Conservation (phyloP, 2,888 invertebrate genomes). For the Eupithecia inturbata region DNA sequence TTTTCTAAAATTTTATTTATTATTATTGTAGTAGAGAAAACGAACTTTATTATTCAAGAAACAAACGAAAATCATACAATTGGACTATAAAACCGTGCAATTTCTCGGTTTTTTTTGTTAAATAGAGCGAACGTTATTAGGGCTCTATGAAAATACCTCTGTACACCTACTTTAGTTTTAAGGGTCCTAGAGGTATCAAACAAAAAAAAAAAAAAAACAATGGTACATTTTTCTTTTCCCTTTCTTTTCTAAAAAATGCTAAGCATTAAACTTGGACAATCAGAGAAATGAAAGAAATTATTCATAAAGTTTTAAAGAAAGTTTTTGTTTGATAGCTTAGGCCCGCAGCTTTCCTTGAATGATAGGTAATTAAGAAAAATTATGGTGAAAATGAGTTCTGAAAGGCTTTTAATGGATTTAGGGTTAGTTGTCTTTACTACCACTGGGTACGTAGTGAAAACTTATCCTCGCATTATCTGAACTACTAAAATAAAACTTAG, state of each 20-base stretch:
- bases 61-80: too few relatives aligned
- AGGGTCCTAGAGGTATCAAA: neutral
- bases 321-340: neutral
- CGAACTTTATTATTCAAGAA: too few relatives aligned
- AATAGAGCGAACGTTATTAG: neutral
- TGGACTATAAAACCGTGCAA: too few relatives aligned
- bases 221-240: neutral
- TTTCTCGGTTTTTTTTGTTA: too few relatives aligned
- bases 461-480: too few relatives aligned
- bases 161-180: slow-evolving; percentile 1
- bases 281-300: slow-evolving; percentile 9
- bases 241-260: neutral
- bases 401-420: neutral
- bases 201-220: neutral
- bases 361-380: neutral
- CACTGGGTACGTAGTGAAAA: too few relatives aligned
- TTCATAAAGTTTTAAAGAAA: slow-evolving; percentile 12
- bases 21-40: too few relatives aligned
- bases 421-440: neutral
- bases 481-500: too few relatives aligned
- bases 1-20: too few relatives aligned
- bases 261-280: neutral
- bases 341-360: neutral
- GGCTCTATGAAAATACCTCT: neutral
- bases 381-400: neutral